These are phyloP conservation scores for Chrysopa pallens DNA, from an alignment of 1,140 invertebrate genomes.

Conservation along the genomic window DNA sequence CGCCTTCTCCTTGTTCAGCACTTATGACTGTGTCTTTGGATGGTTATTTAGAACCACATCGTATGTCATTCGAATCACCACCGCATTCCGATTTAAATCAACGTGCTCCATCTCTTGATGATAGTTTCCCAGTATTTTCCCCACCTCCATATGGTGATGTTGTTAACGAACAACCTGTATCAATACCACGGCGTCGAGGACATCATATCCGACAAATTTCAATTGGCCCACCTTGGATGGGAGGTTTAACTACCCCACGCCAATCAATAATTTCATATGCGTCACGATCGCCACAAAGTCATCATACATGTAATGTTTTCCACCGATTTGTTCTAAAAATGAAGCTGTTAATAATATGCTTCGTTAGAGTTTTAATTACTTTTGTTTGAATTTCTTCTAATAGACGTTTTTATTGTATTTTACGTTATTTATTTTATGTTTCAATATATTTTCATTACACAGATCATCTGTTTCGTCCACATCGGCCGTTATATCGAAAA, in stretches of 20 bases:
- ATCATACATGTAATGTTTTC: constrained; percentile 60
- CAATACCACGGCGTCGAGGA: constrained; percentile 17
- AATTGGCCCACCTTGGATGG: constrained; percentile 34
- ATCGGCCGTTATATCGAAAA: constrained; percentile 27
- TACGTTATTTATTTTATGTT: background rate
- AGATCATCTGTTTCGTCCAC: constrained; percentile 3
- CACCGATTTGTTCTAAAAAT: background rate
- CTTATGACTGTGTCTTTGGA: constrained; percentile 67
- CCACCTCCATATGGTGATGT: constrained; percentile 47
- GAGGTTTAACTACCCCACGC: constrained; percentile 29
- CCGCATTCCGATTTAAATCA: constrained; percentile 49
- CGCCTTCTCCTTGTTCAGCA: constrained; percentile 65
- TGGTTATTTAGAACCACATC: constrained; percentile 62
- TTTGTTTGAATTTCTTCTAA: constrained; percentile 3
- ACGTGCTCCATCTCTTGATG: constrained; percentile 46
- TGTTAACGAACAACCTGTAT: constrained; percentile 18
- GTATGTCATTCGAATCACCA: constrained; percentile 59
- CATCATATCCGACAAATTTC: constrained; percentile 25
- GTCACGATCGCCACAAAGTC: constrained; percentile 50
- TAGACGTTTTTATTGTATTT: constrained; percentile 1
- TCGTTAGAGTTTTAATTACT: constrained; percentile 2
- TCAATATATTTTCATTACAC: background rate
- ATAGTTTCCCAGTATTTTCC: constrained; percentile 69
- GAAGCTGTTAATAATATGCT: background rate
- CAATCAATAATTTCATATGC: constrained; percentile 48